Evolutionary conservation across 2,888 invertebrate genomes (phyloP).

Genomic region (Ceratothoa steindachneri): DNA sequence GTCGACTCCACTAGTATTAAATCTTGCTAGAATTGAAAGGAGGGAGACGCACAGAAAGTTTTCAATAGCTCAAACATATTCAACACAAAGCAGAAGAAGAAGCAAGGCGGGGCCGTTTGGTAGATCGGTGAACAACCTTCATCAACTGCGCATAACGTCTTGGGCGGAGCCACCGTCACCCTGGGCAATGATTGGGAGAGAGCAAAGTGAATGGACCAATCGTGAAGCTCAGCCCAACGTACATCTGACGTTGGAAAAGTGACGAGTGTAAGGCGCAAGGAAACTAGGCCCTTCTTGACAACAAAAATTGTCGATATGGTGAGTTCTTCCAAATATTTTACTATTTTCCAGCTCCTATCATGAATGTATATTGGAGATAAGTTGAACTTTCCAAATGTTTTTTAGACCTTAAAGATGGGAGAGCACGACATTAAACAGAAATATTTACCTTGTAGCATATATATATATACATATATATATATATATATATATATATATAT

Average conservation of each 20-base stretch:
- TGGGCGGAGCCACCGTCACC: neutral
- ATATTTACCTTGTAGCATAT: conserved; percentile 1
- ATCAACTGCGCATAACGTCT: conserved; percentile 24
- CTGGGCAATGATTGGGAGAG: conserved; percentile 9
- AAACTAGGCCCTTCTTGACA: conserved; percentile 20
- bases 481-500: conserved; percentile 15
- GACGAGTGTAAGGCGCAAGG: conserved; percentile 7
- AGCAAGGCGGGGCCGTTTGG: conserved; percentile 26
- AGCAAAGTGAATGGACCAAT: neutral
- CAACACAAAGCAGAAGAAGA: conserved; percentile 39
- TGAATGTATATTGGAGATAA: conserved; percentile 46
- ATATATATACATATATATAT: conserved; percentile 21
- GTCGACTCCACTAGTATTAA: conserved; percentile 43
- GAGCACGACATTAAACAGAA: neutral
- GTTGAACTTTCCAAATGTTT: neutral
- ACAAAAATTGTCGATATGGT: conserved; percentile 40
- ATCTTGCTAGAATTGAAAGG: conserved; percentile 46
- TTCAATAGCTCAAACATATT: conserved; percentile 43
- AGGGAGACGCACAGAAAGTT: conserved; percentile 42
- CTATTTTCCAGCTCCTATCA: conserved; percentile 42
- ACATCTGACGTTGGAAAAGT: conserved; percentile 18
- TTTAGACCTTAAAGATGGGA: conserved; percentile 8
- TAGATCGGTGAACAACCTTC: conserved; percentile 14
- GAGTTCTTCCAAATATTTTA: conserved; percentile 40
- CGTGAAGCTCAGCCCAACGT: neutral